A percentile compares a stretch with the other conserved stretches of the same genome.
Conservation (phyloP, 2,797 vertebrate genomes). For the Sebastes umbrosus region DNA sequence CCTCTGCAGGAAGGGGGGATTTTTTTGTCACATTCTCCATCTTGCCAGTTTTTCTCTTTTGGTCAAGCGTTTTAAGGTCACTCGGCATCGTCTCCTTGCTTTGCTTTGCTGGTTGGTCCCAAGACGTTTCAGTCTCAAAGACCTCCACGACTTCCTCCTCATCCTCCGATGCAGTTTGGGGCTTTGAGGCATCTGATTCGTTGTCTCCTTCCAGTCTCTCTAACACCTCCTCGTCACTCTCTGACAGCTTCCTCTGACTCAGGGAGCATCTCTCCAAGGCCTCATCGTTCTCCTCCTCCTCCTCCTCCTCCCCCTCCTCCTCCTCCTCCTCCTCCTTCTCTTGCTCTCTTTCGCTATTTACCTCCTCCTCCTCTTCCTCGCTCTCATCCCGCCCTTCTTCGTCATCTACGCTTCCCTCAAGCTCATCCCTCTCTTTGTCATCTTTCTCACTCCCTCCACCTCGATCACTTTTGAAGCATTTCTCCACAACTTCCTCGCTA, state of each 20-base stretch:
- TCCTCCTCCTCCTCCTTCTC: background rate
- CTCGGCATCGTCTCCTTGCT: background rate
- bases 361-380: slow-evolving; percentile 2
- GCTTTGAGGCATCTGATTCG: slow-evolving; percentile 9
- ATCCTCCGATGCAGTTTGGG: slow-evolving; percentile 9
- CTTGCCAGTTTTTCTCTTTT: slow-evolving; percentile 18
- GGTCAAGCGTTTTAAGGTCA: background rate
- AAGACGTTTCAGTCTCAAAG: slow-evolving; percentile 10
- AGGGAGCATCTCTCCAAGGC: slow-evolving; percentile 56
- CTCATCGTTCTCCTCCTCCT: slow-evolving; percentile 26
- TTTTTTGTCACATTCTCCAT: slow-evolving; percentile 33
- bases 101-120: background rate
- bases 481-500: slow-evolving; percentile 26
- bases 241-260: slow-evolving; percentile 28
- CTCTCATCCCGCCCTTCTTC: background rate
- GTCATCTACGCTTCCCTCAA: background rate
- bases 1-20: slow-evolving; percentile 63
- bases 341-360: background rate
- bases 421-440: background rate
- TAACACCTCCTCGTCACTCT: slow-evolving; percentile 29
- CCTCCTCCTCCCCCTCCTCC: background rate
- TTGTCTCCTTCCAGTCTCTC: slow-evolving; percentile 34
- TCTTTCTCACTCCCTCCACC: slow-evolving; percentile 1
- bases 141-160: slow-evolving; percentile 49
- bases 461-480: slow-evolving; percentile 12